phyloP scores from a whole-genome alignment of 1,140 invertebrate species.

The Aporrectodea caliginosa region DNA sequence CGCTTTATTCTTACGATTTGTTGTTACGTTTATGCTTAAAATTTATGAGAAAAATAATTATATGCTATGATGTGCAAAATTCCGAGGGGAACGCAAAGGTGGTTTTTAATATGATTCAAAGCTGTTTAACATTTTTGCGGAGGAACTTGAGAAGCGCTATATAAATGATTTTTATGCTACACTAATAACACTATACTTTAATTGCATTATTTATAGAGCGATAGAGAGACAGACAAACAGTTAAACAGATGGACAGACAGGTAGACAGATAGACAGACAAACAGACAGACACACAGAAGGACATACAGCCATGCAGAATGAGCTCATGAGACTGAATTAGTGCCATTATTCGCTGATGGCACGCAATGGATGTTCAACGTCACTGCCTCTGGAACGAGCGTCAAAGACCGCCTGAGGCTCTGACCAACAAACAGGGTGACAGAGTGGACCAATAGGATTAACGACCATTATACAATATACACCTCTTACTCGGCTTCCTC shows the following conservation, averaged over 20 bases:
- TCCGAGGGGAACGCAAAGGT: too few relatives aligned
- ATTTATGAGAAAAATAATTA: too few relatives aligned
- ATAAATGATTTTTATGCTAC: too few relatives aligned
- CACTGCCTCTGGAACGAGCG: neutral
- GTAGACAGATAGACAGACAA: neutral
- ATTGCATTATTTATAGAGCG: too few relatives aligned
- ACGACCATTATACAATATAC: neutral
- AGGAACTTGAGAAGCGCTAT: too few relatives aligned
- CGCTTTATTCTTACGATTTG: too few relatives aligned
- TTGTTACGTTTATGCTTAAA: too few relatives aligned
- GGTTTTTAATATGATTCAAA: too few relatives aligned
- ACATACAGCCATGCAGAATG: neutral
- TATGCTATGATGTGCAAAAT: too few relatives aligned
- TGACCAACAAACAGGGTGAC: neutral
- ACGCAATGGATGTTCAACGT: neutral
- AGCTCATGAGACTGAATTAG: neutral
- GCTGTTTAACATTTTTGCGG: too few relatives aligned
- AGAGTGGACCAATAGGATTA: too few relatives aligned
- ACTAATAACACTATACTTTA: too few relatives aligned
- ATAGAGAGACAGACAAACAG: neutral
- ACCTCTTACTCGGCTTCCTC: neutral
- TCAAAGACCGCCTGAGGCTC: neutral
- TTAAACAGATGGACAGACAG: neutral
- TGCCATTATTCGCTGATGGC: neutral
- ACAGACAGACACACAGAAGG: neutral